Base-by-base conservation (phyloP, 2,888 invertebrate genomes). In the Agelastica alni region DNA sequence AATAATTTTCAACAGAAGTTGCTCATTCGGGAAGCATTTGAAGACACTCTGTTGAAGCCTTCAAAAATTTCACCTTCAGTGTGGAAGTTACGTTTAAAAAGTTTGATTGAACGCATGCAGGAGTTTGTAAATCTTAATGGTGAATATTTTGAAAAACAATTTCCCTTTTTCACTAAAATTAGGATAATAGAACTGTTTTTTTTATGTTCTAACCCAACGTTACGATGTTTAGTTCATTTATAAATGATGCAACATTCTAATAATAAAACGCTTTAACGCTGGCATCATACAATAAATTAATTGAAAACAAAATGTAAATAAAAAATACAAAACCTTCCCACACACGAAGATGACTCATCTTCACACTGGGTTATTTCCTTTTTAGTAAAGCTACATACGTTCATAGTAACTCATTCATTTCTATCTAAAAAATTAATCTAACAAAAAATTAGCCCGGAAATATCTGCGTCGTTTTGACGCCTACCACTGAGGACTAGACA, bases 351-450 rank as follows among this genome's bases (percentile, higher is more conserved):
- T 47, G 48, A 48, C 39, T 48, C 48, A 48, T 48, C 37, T 47
- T n/a, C 32, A 39, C 31, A 39, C 14, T 48, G n/a, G 48, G 48
- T 48, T 48, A 48, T 31, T 48, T 48, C 48, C 48, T 48, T 39
- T 48, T 48, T 48, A 48, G 48, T n/a, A 14, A 18, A 47, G 30
- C 34, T 34, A 34, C 20, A 46, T 34, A 13, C 32, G n/a, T 26
- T 26, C 26, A 26, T 26, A 26, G 26, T 26, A 26, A 9, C 6
- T 9, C 6, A 26, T 34, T 9, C 12, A 22, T 6, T 28, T 26
- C 39, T 6, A 5, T 37, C n/a, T 37, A 20, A 28, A 48, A 48
- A 48, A 48, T 48, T 48, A 14, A 39, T 17, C 18, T 31, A 16
- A 20, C 12, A 46, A 44, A 44, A 31, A 44, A 44, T 22, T 45